Evolutionary conservation across 2,888 invertebrate species (phyloP).

Genomic region (Steinernema carpocapsae): DNA sequence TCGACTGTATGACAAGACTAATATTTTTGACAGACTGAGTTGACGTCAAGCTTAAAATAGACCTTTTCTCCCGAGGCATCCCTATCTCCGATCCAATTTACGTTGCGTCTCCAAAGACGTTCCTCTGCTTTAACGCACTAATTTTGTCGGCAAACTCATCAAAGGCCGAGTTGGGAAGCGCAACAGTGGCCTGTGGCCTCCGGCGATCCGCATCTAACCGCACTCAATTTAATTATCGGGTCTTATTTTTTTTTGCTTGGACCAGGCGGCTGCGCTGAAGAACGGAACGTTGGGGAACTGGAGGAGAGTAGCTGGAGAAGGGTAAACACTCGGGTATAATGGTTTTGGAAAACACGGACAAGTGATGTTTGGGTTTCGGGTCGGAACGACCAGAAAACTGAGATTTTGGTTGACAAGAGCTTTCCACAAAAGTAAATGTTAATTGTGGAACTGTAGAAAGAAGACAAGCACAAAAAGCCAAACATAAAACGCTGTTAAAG

Average conservation of each 20-base stretch:
- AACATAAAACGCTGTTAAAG: too few relatives aligned
- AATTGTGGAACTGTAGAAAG: too few relatives aligned
- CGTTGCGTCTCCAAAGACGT: conserved; percentile 9
- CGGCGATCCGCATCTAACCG: neutral
- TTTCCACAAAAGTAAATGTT: too few relatives aligned
- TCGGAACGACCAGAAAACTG: neutral
- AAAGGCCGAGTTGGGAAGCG: neutral
- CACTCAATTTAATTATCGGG: neutral
- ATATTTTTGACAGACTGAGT: too few relatives aligned
- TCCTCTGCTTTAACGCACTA: too few relatives aligned
- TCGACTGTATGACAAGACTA: too few relatives aligned
- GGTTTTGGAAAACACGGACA: too few relatives aligned
- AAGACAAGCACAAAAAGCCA: too few relatives aligned
- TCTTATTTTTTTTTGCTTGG: neutral
- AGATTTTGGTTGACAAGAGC: too few relatives aligned
- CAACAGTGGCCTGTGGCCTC: neutral
- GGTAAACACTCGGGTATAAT: neutral
- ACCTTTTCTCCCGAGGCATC: neutral
- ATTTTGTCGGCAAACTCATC: neutral
- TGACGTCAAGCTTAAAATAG: neutral
- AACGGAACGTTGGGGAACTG: neutral
- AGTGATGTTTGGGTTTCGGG: neutral
- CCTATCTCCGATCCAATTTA: neutral
- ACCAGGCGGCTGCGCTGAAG: neutral
- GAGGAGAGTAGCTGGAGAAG: too few relatives aligned